phyloP scores from a whole-genome alignment of 2,888 invertebrate species.

The Ischnus inquisitorius region DNA sequence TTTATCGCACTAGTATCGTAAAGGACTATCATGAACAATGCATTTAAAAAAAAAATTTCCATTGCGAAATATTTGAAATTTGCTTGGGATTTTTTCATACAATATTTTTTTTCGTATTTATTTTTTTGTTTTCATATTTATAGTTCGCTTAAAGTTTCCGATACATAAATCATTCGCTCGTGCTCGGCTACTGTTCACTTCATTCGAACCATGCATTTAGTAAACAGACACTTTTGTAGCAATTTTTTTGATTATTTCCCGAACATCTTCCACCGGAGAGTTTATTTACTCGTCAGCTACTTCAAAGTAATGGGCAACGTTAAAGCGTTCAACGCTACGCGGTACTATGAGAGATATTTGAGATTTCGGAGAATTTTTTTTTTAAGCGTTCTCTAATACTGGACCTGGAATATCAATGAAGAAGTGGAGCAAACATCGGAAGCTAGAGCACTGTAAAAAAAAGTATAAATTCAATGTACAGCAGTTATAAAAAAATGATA shows the following conservation, averaged over 20 bases:
- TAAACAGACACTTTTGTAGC: constrained; percentile 39
- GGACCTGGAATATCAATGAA: neutral
- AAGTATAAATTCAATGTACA: too few species aligned
- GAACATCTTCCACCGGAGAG: constrained; percentile 54
- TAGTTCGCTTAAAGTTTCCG: neutral
- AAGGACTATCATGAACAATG: too few species aligned
- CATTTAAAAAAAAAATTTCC: too few species aligned
- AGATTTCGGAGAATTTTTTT: constrained; percentile 71
- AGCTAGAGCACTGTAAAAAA: too few species aligned
- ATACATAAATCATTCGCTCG: constrained; percentile 3
- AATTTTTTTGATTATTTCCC: constrained; percentile 32
- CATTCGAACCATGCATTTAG: neutral
- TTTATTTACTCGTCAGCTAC: constrained; percentile 78
- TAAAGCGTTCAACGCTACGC: constrained; percentile 78
- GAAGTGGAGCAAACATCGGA: neutral
- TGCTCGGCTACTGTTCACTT: neutral
- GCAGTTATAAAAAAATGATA: too few species aligned
- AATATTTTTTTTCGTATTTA: too few species aligned
- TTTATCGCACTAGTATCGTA: too few species aligned
- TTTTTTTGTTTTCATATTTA: neutral
- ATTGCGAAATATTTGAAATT: too few species aligned
- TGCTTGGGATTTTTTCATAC: too few species aligned
- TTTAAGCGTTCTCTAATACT: neutral
- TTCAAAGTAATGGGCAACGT: constrained; percentile 73
- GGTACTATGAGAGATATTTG: constrained; percentile 65